phyloP scores from a whole-genome alignment of 2,888 invertebrate species.

The Leptinotarsa tumamoca region DNA sequence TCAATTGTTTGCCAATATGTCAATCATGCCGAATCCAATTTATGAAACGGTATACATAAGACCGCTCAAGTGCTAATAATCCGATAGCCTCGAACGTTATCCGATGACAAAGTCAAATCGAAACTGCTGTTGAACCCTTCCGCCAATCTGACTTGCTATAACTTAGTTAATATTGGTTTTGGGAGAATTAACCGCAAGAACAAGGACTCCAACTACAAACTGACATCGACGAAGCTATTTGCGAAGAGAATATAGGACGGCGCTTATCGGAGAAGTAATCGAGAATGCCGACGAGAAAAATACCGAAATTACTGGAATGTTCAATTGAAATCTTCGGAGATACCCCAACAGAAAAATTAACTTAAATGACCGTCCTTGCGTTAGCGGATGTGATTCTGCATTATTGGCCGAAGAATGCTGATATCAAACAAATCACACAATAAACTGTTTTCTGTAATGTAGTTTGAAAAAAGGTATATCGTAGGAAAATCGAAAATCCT shows the following conservation, averaged over 20 bases:
- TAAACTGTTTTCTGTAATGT: too few species aligned
- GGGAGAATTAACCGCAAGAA: constrained; percentile 22
- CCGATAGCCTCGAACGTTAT: constrained; percentile 11
- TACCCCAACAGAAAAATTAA: not conserved
- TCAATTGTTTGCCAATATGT: not conserved
- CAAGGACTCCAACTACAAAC: constrained; percentile 16
- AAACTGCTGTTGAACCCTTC: constrained; percentile 27
- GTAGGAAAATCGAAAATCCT: too few species aligned
- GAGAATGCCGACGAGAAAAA: not conserved
- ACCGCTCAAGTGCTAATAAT: constrained; percentile 11
- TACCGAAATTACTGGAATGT: not conserved
- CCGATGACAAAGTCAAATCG: constrained; percentile 21
- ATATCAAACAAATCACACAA: too few species aligned
- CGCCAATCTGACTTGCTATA: constrained; percentile 22
- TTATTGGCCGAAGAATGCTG: too few species aligned
- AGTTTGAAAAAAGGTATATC: too few species aligned
- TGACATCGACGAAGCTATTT: constrained; percentile 20
- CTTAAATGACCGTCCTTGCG: too few species aligned
- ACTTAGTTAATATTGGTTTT: constrained; percentile 28
- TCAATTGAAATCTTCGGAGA: not conserved
- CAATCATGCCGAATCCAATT: not conserved
- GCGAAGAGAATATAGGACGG: not conserved
- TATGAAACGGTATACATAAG: constrained; percentile 2
- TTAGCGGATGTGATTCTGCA: too few species aligned
- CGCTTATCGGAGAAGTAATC: not conserved